These are phyloP conservation scores for Clarias laeviceps DNA, from an alignment of 2,797 vertebrate genomes.

Conservation along the genomic window DNA sequence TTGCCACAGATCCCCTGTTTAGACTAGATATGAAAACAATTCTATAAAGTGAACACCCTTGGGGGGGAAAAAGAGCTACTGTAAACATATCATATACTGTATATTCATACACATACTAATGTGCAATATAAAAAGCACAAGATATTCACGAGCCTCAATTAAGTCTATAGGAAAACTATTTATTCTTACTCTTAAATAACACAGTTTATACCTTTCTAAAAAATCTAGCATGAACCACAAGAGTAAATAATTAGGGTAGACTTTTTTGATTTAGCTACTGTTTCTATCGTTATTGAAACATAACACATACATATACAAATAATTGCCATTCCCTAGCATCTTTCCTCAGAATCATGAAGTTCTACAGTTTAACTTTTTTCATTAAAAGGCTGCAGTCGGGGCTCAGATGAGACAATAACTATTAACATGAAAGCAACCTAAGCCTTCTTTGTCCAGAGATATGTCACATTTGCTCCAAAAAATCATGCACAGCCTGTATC, in stretches of 20 bases:
- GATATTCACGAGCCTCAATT: not conserved
- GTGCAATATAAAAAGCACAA: not conserved
- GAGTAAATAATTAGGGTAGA: not conserved
- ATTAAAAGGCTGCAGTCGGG: constrained; percentile 11
- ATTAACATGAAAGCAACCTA: constrained; percentile 47
- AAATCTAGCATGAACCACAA: not conserved
- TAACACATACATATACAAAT: not conserved
- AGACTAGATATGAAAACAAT: constrained; percentile 24
- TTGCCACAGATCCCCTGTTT: constrained; percentile 23
- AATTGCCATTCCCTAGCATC: constrained; percentile 23
- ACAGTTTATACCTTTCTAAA: not conserved
- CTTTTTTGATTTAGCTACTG: constrained; percentile 1
- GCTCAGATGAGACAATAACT: constrained; percentile 42
- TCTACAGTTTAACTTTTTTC: constrained; percentile 20
- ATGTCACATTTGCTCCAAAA: constrained; percentile 21
- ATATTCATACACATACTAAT: not conserved
- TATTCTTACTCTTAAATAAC: not conserved
- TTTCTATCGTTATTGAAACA: not conserved
- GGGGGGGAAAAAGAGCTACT: not conserved
- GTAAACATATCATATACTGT: not conserved
- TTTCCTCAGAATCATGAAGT: constrained; percentile 42
- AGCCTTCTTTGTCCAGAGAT: constrained; percentile 37
- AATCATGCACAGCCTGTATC: not conserved
- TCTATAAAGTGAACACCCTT: not conserved
- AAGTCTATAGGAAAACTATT: not conserved